A percentile compares a stretch with the other conserved stretches of the same genome.
Evolutionary conservation across 2,797 vertebrate genomes (phyloP).

Genomic region (Cercopithecus mitis): DNA sequence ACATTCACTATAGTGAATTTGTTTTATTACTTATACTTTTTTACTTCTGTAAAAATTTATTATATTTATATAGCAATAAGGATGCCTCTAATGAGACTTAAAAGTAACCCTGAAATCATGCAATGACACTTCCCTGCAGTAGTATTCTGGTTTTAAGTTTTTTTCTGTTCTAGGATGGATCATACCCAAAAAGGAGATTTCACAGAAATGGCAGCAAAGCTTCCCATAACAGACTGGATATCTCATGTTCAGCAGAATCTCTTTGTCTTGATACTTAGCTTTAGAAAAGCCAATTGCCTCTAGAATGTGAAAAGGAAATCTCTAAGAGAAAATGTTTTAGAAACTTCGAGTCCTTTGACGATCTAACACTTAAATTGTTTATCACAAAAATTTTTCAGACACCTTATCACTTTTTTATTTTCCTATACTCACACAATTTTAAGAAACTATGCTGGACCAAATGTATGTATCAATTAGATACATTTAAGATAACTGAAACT

Average conservation of each 20-base stretch:
- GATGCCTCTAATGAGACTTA: neutral
- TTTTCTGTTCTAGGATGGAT: conserved; percentile 34
- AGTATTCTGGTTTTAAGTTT: neutral
- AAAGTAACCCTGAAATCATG: conserved; percentile 5
- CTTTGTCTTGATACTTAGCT: conserved; percentile 65
- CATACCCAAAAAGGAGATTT: conserved; percentile 51
- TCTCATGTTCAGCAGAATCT: neutral
- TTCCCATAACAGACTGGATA: conserved; percentile 53
- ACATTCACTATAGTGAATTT: neutral
- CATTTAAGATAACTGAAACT: neutral
- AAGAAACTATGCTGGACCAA: neutral
- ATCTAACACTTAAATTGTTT: conserved; percentile 25
- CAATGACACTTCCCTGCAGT: neutral
- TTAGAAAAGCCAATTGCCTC: conserved; percentile 59
- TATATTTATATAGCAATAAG: neutral
- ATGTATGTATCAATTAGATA: neutral
- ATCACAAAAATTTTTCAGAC: neutral
- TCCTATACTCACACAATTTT: neutral
- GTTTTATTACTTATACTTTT: neutral
- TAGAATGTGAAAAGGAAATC: conserved; percentile 51
- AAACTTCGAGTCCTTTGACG: conserved; percentile 4
- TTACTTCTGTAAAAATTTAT: neutral
- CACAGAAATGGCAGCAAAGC: conserved; percentile 54
- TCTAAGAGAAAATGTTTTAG: conserved; percentile 54
- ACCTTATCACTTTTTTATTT: neutral